These are phyloP conservation scores for Liolophura sinensis DNA, from an alignment of 1,140 invertebrate genomes.

Conservation along the genomic window DNA sequence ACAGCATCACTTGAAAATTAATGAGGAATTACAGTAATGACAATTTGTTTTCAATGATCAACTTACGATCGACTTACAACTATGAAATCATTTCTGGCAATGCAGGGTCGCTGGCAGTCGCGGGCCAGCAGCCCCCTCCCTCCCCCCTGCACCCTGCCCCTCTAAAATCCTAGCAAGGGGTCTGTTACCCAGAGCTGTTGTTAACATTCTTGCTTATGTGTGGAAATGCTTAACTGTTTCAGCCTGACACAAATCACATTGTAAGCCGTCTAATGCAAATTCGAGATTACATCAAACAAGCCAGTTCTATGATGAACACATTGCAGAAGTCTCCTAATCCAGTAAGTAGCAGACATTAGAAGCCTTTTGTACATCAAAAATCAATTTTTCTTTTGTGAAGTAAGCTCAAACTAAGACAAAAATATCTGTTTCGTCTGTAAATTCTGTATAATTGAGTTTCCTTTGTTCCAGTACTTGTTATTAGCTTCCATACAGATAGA, in stretches of 20 bases:
- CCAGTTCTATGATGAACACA: conserved; percentile 53
- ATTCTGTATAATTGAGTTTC: neutral
- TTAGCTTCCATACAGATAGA: too few relatives aligned
- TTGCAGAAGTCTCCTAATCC: conserved; percentile 50
- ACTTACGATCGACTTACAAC: too few relatives aligned
- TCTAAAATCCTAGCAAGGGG: neutral
- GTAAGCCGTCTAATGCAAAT: conserved; percentile 57
- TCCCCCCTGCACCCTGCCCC: neutral
- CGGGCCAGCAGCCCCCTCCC: too few relatives aligned
- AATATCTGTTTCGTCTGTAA: conserved; percentile 1
- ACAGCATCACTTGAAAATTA: too few relatives aligned
- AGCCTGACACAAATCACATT: conserved; percentile 55
- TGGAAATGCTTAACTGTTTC: conserved; percentile 13
- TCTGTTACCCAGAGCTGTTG: neutral
- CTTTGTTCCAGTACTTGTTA: too few relatives aligned
- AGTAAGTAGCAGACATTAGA: conserved; percentile 31
- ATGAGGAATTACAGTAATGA: too few relatives aligned
- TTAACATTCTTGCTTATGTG: too few relatives aligned
- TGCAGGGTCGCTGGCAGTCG: too few relatives aligned
- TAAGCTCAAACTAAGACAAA: neutral
- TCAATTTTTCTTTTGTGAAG: too few relatives aligned
- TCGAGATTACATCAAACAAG: conserved; percentile 58
- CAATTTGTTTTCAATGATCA: too few relatives aligned
- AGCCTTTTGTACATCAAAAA: too few relatives aligned
- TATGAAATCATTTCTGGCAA: too few relatives aligned